These are phyloP conservation scores for Turdus rufiventris DNA, from an alignment of 2,113 vertebrate genomes.

Conservation along the genomic window DNA sequence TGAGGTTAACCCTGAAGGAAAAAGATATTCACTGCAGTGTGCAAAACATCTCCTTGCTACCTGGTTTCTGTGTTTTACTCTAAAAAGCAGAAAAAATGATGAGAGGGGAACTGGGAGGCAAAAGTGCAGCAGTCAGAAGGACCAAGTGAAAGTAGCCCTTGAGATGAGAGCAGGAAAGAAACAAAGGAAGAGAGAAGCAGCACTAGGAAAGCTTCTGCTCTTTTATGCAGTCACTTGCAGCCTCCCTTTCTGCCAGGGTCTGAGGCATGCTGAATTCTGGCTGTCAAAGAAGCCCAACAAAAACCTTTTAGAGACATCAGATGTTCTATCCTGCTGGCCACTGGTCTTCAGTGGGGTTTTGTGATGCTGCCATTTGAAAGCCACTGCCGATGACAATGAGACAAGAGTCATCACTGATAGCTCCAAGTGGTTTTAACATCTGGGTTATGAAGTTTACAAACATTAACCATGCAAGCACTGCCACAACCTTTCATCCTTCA, in stretches of 20 bases:
- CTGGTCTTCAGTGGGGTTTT: not conserved
- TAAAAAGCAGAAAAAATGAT: not conserved
- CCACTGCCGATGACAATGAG: not conserved
- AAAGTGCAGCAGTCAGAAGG: constrained; percentile 8
- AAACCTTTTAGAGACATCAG: not conserved
- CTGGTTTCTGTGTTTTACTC: not conserved
- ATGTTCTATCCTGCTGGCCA: not conserved
- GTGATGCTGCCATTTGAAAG: not conserved
- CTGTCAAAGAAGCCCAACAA: not conserved
- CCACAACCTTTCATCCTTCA: not conserved
- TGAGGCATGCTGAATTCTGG: not conserved
- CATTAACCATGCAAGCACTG: not conserved
- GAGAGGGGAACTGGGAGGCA: not conserved
- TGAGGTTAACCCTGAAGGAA: not conserved
- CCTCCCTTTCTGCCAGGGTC: not conserved
- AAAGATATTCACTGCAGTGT: not conserved
- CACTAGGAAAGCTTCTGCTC: not conserved
- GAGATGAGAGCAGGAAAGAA: not conserved
- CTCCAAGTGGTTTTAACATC: not conserved
- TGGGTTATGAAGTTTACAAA: not conserved
- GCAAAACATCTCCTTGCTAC: not conserved
- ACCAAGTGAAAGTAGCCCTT: not conserved
- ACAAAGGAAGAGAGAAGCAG: not conserved
- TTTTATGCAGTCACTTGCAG: not conserved
- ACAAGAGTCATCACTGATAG: not conserved